Evolutionary conservation across 2,888 invertebrate genomes (phyloP), one percentile per base, ranked within the genome.

Genomic region (Hermaeophaga mercurialis): DNA sequence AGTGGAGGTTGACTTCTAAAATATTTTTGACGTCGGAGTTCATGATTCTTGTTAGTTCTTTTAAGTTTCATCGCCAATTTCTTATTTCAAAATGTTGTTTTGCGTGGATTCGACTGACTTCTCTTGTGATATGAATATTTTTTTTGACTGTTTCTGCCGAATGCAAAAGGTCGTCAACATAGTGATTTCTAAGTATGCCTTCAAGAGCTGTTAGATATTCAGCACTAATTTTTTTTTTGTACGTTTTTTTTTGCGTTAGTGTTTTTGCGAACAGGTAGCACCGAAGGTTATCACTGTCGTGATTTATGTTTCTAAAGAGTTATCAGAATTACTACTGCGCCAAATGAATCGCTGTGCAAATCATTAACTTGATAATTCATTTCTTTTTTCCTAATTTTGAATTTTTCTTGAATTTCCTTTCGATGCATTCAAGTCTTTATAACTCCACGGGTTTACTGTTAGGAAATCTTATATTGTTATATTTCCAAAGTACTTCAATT

Each of bases 331-430:
- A 9, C 38, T 56, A 41, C 64, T 61, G 18, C 69, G 58, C 66
- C 70, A 75, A 2, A 73, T 41, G 57, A 73, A 70, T 1, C 72
- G 54, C 45, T 72, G 68, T 0, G 70, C 66, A 63, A 61, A 43
- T 66, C 56, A 24, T 31, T n/a, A 12, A 66, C 39, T 31, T 61
- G 54, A 7, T 57, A 17, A 24, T 56, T 38, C 61, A 68, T 19
- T 38, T n/a, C n/a, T 44, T 17, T 22, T 22, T 45, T 34, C 54
- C 12, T 61, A 56, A 15, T 43, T 44, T n/a, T 44, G 45, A 26
- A 66, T 60, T 41, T 47, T 56, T 5, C 15, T 36, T 38, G 1
- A 55, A 52, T 28, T 14, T 64, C 53, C 24, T 65, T 60, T 67
- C 66, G 9, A 66, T 31, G n/a, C 52, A 55, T 6, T 4, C 24